phyloP scores from a whole-genome alignment of 2,888 invertebrate genomes.

The Callyntrura guangdongensis region DNA sequence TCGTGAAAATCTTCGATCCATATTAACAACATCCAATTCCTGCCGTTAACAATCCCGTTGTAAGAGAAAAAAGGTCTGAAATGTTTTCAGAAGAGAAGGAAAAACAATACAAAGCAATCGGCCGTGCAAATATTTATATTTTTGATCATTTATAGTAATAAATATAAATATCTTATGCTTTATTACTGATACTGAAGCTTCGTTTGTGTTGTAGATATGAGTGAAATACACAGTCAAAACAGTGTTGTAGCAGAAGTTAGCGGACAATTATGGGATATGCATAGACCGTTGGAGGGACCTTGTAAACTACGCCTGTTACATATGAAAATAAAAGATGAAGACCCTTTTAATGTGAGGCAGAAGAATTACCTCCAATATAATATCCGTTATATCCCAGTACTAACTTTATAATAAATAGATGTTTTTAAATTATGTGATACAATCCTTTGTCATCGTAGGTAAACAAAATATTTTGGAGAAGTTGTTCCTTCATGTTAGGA shows the following conservation, averaged over 20 bases:
- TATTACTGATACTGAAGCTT: not conserved
- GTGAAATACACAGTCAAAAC: conserved; percentile 90
- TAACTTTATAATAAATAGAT: too few species aligned
- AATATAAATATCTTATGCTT: not conserved
- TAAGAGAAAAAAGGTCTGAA: conserved; percentile 83
- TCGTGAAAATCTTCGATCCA: conserved; percentile 75
- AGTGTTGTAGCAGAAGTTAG: conserved; percentile 94
- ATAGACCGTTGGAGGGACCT: conserved; percentile 90
- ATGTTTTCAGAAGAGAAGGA: conserved; percentile 93
- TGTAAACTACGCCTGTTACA: conserved; percentile 89
- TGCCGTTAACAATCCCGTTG: conserved; percentile 79
- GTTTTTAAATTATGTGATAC: too few species aligned
- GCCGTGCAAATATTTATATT: too few species aligned
- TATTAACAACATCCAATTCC: conserved; percentile 78
- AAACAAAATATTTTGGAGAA: conserved; percentile 96
- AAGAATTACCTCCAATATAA: conserved; percentile 1
- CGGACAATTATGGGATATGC: conserved; percentile 96
- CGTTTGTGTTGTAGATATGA: conserved; percentile 89
- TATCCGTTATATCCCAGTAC: too few species aligned
- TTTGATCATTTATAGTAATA: too few species aligned
- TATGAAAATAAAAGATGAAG: conserved; percentile 88
- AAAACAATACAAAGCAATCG: conserved; percentile 91
- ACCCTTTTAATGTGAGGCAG: conserved; percentile 81
- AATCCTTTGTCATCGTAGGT: conserved; percentile 86
- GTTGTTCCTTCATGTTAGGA: conserved; percentile 96